phyloP scores from a whole-genome alignment of 2,113 vertebrate genomes.

The Lethenteron reissneri region DNA sequence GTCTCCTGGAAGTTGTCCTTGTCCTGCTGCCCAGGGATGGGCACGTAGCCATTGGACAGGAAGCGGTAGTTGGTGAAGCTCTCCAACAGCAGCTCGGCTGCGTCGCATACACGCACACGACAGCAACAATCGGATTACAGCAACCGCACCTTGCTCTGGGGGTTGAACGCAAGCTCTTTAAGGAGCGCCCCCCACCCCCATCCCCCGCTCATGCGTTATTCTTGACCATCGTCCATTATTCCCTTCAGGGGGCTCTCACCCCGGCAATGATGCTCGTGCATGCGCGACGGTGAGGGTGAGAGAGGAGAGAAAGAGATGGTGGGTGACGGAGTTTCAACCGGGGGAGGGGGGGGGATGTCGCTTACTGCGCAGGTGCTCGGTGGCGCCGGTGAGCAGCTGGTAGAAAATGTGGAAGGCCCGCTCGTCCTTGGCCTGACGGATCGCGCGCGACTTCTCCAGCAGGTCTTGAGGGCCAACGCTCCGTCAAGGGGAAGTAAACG shows the following conservation, averaged over 20 bases:
- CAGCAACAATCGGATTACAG: no score
- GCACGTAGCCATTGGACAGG: constrained; percentile 79
- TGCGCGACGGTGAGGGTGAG: no score
- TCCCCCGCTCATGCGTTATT: no score
- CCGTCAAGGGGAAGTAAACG: no score
- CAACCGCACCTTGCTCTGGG: no score
- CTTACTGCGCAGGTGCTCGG: constrained; percentile 80
- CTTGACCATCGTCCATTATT: no score
- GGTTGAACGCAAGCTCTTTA: no score
- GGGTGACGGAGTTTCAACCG: not conserved
- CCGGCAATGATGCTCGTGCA: no score
- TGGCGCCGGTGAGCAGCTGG: constrained; percentile 66
- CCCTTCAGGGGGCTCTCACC: no score
- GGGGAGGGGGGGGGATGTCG: not conserved
- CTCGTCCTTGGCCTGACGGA: constrained; percentile 94
- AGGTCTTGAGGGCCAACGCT: constrained; percentile 32
- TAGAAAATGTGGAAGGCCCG: constrained; percentile 92
- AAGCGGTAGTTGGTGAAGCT: constrained; percentile 79
- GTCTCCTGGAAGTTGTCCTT: constrained; percentile 98
- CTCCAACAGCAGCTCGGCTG: constrained; percentile 72
- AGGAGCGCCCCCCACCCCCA: no score
- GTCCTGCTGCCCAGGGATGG: constrained; percentile 91
- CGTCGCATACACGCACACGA: not conserved
- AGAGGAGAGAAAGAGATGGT: no score
- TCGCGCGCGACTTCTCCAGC: constrained; percentile 83